Conservation (phyloP, 2,888 invertebrate species). For the Nomada goodeniana region DNA sequence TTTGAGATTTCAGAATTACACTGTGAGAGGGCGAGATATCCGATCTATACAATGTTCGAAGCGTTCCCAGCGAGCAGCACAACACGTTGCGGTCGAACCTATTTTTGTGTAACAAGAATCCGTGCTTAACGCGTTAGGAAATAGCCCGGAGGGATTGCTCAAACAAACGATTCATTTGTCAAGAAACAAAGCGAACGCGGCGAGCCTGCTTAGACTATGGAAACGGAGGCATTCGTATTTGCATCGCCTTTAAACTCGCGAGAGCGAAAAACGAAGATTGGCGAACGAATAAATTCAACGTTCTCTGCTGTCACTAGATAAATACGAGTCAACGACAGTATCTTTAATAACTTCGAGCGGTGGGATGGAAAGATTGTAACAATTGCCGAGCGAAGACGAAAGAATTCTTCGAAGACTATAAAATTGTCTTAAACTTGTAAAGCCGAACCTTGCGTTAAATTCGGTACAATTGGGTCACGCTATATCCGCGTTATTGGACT, state of each 20-base stretch:
- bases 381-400: no score
- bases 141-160: slow-evolving; percentile 26
- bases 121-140: slow-evolving; percentile 18
- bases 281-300: background rate
- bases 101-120: slow-evolving; percentile 36
- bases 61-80: background rate
- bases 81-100: slow-evolving; percentile 8
- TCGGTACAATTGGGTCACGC: no score
- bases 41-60: slow-evolving; percentile 9
- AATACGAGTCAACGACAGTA: background rate
- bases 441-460: no score
- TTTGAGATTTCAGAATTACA: background rate
- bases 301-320: no score
- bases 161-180: slow-evolving; percentile 37
- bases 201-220: background rate
- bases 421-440: no score
- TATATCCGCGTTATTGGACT: background rate
- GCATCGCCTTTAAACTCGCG: background rate
- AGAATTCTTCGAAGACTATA: no score
- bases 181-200: slow-evolving; percentile 5
- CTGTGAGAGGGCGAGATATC: background rate
- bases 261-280: background rate
- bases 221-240: slow-evolving; percentile 13
- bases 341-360: no score
- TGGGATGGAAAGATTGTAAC: no score